Conservation (phyloP, 2,888 invertebrate species). For the Calliphora vomitoria region DNA sequence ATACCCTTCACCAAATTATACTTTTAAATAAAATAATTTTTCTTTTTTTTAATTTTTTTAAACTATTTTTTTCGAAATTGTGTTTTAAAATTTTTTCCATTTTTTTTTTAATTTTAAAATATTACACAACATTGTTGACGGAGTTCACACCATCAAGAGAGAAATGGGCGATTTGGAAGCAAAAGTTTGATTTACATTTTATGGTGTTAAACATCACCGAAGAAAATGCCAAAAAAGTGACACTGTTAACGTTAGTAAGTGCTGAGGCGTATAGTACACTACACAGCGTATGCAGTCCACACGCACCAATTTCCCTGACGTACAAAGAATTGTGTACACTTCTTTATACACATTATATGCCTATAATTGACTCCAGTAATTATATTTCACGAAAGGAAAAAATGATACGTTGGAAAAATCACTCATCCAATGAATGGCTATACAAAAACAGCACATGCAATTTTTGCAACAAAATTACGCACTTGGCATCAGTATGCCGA, state of each 20-base stretch:
- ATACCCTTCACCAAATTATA: too few species aligned
- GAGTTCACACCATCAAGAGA: slow-evolving; percentile 50
- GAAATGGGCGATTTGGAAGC: slow-evolving; percentile 49
- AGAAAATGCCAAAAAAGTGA: slow-evolving; percentile 43
- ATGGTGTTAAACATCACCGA: slow-evolving; percentile 26
- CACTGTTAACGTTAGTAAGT: slow-evolving; percentile 31
- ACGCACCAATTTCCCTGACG: slow-evolving; percentile 15
- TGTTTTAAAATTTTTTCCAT: too few species aligned
- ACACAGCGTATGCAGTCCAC: slow-evolving; percentile 24
- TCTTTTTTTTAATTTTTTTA: too few species aligned
- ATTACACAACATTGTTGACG: slow-evolving; percentile 45
- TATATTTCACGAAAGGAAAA: slow-evolving; percentile 55
- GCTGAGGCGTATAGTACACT: slow-evolving; percentile 9
- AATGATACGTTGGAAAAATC: too few species aligned
- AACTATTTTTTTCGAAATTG: too few species aligned
- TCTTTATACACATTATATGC: slow-evolving; percentile 43
- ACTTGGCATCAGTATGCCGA: slow-evolving; percentile 16
- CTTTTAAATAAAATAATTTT: too few species aligned
- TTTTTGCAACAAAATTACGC: too few species aligned
- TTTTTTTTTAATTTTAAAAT: too few species aligned
- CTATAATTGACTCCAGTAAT: slow-evolving; percentile 57
- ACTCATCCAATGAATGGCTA: not conserved
- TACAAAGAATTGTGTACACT: slow-evolving; percentile 42
- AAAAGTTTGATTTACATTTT: slow-evolving; percentile 44
- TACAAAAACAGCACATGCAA: too few species aligned